Base-by-base conservation (phyloP, 2,888 invertebrate genomes). In the Emesis furor region DNA sequence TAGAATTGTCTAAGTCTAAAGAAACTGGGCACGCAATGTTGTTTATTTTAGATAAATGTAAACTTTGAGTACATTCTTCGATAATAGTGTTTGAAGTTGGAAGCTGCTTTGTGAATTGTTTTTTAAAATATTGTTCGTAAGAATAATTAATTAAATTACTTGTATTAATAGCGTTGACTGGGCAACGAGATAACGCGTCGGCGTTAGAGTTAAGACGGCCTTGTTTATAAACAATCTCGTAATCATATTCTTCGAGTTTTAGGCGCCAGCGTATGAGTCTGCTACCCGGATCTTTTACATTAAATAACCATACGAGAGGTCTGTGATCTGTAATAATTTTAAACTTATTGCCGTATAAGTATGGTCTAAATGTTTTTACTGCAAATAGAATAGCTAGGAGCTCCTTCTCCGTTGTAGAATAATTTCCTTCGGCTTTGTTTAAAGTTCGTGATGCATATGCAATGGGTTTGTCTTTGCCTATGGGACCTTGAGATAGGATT, bases 401-500 rank as follows among this genome's bases (percentile, higher is more conserved):
- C 62, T 83, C 81, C 24, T 78, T 72, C 69, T 83, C 83, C 8
- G 39, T 42, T 10, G 39, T 42, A 42, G 39, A 42, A 10, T 42
- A 42, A 10, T 42, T 42, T 42, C 46, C 24, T 77, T 84, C 81
- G 24, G 75, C 62, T 71, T 77, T 78, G 39, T 81, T 85, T 10
- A 85, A 59, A 0, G 85, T 85, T 46, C 82, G 35, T 5, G 76
- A 78, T 3, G 82, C 84, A 24, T 79, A 85, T 6, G 83, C 85
- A 6, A 85, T 78, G 5, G 83, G 86, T 12, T 72, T 2, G 42
- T 83, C 81, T 72, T 79, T 82, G n/a, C 86, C 83, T 37, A 86
- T 78, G 59, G 74, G 59, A 37, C 86, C 83, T 79, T 86, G 83
- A n/a, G 82, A 84, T 51, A 86, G 35, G 10, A 86, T 65, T 10